Percentiles rank a stretch among this genome's conserved stretches.
phyloP scores from a whole-genome alignment of 2,797 vertebrate genomes.

The Urosaurus nigricauda region DNA sequence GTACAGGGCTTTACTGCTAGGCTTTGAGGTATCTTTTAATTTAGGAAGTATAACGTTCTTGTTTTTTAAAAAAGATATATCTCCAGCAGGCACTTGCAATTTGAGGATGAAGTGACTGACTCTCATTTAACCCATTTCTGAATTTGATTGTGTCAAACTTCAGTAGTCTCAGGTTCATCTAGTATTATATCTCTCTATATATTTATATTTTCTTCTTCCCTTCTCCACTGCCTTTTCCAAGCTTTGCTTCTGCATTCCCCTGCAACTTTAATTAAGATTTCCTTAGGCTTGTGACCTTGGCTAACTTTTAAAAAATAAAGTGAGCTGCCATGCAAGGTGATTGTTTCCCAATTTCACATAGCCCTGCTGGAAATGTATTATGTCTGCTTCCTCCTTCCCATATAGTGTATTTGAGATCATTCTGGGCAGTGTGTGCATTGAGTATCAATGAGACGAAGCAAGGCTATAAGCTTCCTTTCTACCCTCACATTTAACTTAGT shows the following conservation, averaged over 20 bases:
- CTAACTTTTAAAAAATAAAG: constrained; percentile 72
- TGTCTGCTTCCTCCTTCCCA: constrained; percentile 17
- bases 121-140: constrained; percentile 73
- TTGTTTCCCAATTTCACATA: constrained; percentile 63
- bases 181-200: constrained; percentile 55
- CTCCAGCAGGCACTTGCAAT: constrained; percentile 57
- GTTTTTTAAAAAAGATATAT: not conserved
- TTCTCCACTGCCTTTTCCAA: constrained; percentile 66
- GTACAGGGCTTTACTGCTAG: not conserved
- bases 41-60: constrained; percentile 38
- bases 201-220: constrained; percentile 62
- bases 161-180: constrained; percentile 67
- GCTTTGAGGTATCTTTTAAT: constrained; percentile 15
- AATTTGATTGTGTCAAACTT: constrained; percentile 74
- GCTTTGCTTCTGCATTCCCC: constrained; percentile 69
- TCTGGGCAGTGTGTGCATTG: not conserved
- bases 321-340: constrained; percentile 67
- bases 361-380: constrained; percentile 61
- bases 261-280: constrained; percentile 80
- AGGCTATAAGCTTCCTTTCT: constrained; percentile 25
- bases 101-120: constrained; percentile 67
- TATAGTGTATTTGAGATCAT: constrained; percentile 58
- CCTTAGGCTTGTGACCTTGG: constrained; percentile 72
- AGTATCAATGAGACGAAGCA: constrained; percentile 37
- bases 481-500: constrained; percentile 47